These are phyloP conservation scores for Butorides virescens DNA, from an alignment of 2,113 vertebrate genomes.

Conservation along the genomic window DNA sequence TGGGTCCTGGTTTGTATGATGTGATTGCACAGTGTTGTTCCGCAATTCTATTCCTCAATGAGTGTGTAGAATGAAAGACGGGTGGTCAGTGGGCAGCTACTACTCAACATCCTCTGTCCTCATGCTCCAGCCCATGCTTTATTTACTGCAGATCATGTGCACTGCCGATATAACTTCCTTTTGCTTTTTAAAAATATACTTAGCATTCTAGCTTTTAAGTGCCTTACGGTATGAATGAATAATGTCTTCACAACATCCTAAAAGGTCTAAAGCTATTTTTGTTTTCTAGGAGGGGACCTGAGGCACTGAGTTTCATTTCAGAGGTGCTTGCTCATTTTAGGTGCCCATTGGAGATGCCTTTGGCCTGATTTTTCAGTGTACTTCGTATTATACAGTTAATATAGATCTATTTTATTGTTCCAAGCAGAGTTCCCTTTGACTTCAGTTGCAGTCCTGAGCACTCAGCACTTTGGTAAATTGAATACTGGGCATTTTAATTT, in stretches of 20 bases:
- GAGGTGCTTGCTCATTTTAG: background rate
- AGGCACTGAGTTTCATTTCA: background rate
- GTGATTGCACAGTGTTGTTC: background rate
- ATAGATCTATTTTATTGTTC: background rate
- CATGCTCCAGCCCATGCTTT: background rate
- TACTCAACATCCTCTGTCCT: background rate
- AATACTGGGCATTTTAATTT: background rate
- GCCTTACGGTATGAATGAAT: background rate
- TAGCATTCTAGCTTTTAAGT: background rate
- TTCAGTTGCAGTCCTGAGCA: background rate
- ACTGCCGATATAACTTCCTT: background rate
- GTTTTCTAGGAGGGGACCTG: background rate
- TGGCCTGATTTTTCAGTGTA: background rate
- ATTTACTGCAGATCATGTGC: background rate
- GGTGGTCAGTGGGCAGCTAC: background rate
- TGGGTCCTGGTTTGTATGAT: background rate
- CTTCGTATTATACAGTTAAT: background rate
- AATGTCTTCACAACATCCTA: background rate
- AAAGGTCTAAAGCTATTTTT: background rate
- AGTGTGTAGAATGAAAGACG: background rate
- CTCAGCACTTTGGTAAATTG: background rate
- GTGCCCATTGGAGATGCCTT: background rate
- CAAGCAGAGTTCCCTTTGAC: background rate
- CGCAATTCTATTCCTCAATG: background rate
- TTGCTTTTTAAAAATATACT: background rate